phyloP scores from a whole-genome alignment of 2,113 vertebrate species.

The Melanotaenia duboulayi region DNA sequence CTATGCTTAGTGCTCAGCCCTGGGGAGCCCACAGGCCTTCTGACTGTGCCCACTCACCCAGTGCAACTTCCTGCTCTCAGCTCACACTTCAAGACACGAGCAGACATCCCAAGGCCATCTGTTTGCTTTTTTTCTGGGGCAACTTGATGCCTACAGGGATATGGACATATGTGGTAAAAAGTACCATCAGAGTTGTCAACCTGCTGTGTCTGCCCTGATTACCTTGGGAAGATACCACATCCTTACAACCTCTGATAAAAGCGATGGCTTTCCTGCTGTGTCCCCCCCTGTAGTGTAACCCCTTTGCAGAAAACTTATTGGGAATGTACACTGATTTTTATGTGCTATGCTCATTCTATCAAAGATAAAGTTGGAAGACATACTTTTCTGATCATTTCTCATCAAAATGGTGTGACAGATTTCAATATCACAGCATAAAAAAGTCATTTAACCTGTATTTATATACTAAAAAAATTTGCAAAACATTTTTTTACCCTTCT shows the following conservation, averaged over 20 bases:
- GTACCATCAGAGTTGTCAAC: conserved; percentile 47
- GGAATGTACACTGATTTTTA: conserved; percentile 62
- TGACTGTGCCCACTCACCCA: conserved; percentile 59
- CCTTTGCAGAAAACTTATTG: conserved; percentile 64
- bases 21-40: conserved; percentile 30
- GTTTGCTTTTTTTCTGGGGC: conserved; percentile 63
- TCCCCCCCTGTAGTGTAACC: conserved; percentile 19
- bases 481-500: no score
- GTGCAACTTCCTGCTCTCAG: conserved; percentile 44
- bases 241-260: conserved; percentile 58
- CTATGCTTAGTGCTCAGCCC: conserved; percentile 53
- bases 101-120: conserved; percentile 67
- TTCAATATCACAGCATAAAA: conserved; percentile 1
- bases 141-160: conserved; percentile 38
- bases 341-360: conserved; percentile 37
- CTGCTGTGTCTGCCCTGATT: conserved; percentile 24
- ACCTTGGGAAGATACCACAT: conserved; percentile 47
- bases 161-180: conserved; percentile 47
- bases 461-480: background rate
- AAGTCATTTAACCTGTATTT: background rate
- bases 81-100: conserved; percentile 55
- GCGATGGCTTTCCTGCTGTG: conserved; percentile 37
- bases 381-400: background rate
- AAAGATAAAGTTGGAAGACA: conserved; percentile 19
- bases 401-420: background rate